Evolutionary conservation across 2,113 vertebrate species (phyloP), one percentile per base, ranked within the genome.

Genomic region (Cynocephalus volans): DNA sequence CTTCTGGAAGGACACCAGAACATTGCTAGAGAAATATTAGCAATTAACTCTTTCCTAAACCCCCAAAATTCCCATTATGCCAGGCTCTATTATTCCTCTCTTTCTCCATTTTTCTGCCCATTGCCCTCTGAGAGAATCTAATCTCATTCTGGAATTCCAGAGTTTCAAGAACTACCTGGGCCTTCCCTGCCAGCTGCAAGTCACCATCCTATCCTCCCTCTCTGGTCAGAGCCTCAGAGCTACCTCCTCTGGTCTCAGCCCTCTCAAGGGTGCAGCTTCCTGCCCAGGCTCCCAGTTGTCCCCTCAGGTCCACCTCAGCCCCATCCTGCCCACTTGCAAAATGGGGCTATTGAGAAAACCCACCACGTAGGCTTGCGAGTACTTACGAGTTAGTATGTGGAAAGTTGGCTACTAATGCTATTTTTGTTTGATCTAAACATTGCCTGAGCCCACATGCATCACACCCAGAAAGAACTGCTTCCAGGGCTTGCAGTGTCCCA

Each of bases 371-470:
- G 5, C 23, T 41, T 86, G 52, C 33, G 19, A 89, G 73, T 41
- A 50, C 41, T 76, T 41, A 21, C 0, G 76, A 91, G 58, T 88
- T 50, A 28, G 31, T n/a, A 4, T 1, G 3, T 33, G 41, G 36
- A 79, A 88, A 70, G 6, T 52, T 84, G 62, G 90, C 52, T 70
- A 52, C 24, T 72, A 64, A 54, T 60, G n/a, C 56, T 79, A 18
- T 58, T 92, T 97, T 83, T 70, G 19, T 80, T 83, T 88, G 76
- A 93, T 50, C 56, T 65, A 21, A 85, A 76, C 31, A 67, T 26
- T 1, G 17, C 85, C 77, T 69, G 12, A 81, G 67, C 15, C 14
- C 28, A 90, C 48, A 14, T 56, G 50, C 50, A 69, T 50, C 64
- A 69, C 45, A 31, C 21, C 52, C 48, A 31, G 41, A 45, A 92